A percentile compares a stretch with the other conserved stretches of the same genome.
These are phyloP conservation scores for Oedothorax gibbosus DNA, from an alignment of 1,140 invertebrate species.

Conservation along the genomic window DNA sequence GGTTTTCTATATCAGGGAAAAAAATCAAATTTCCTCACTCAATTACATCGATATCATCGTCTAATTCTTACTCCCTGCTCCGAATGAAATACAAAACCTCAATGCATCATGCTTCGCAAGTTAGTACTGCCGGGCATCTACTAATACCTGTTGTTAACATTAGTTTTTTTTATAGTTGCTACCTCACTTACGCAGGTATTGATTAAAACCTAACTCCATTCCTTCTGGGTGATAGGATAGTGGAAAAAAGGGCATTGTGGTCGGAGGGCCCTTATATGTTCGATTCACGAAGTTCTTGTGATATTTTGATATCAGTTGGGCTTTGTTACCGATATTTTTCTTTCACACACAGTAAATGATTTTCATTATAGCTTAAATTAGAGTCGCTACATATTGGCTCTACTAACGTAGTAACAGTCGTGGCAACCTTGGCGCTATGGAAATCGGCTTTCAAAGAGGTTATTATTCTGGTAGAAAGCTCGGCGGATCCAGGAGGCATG, in stretches of 20 bases:
- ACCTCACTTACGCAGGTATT: slow-evolving; percentile 7
- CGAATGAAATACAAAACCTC: not conserved
- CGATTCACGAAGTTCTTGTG: too few species aligned
- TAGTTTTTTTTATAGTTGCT: slow-evolving; percentile 2
- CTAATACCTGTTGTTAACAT: slow-evolving; percentile 28
- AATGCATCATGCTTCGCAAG: slow-evolving; percentile 4
- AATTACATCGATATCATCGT: slow-evolving; percentile 34
- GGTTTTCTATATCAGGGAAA: not conserved
- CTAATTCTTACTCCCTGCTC: slow-evolving; percentile 11
- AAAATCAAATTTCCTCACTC: slow-evolving; percentile 13
- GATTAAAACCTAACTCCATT: slow-evolving; percentile 6
- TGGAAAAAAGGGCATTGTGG: slow-evolving; percentile 6
- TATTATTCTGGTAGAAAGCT: too few species aligned
- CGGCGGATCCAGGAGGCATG: too few species aligned
- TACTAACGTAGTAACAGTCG: too few species aligned
- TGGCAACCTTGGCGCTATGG: too few species aligned
- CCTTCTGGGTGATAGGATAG: not conserved
- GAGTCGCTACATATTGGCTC: too few species aligned
- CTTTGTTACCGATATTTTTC: too few species aligned
- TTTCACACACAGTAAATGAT: too few species aligned
- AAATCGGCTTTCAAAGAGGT: too few species aligned
- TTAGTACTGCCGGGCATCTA: not conserved
- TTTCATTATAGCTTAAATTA: too few species aligned
- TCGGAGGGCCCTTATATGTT: slow-evolving; percentile 4
- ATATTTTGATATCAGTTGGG: too few species aligned